Evolutionary conservation across 2,113 vertebrate genomes (phyloP).

Genomic region (Triplophysa dalaica): DNA sequence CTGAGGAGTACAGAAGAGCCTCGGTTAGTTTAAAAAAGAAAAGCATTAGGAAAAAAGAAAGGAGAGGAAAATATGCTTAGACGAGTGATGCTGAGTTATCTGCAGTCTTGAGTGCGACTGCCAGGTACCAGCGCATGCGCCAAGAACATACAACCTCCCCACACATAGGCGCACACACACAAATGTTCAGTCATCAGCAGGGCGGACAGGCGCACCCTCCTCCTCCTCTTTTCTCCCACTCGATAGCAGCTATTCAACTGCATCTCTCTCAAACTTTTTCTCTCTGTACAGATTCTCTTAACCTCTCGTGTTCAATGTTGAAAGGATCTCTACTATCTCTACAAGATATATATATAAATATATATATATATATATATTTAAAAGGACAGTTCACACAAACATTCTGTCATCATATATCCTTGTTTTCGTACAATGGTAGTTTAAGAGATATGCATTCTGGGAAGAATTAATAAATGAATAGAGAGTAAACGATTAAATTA

Average conservation of each 20-base stretch:
- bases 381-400: too few species aligned
- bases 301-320: conserved; percentile 40
- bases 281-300: conserved; percentile 50
- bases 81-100: conserved; percentile 39
- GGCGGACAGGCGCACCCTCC: conserved; percentile 53
- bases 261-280: conserved; percentile 44
- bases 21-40: neutral
- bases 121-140: conserved; percentile 49
- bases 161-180: conserved; percentile 43
- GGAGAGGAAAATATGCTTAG: conserved; percentile 5
- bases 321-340: neutral
- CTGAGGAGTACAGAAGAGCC: neutral
- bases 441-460: too few species aligned
- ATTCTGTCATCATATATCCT: too few species aligned
- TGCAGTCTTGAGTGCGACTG: conserved; percentile 45
- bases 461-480: too few species aligned
- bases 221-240: conserved; percentile 50
- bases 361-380: too few species aligned
- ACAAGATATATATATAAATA: neutral
- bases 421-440: too few species aligned
- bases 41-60: neutral
- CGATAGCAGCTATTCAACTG: conserved; percentile 51
- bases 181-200: conserved; percentile 33
- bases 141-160: conserved; percentile 15
- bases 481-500: too few species aligned